Evolutionary conservation across 2,113 vertebrate species (phyloP).

Genomic region (Oncorhynchus nerka): DNA sequence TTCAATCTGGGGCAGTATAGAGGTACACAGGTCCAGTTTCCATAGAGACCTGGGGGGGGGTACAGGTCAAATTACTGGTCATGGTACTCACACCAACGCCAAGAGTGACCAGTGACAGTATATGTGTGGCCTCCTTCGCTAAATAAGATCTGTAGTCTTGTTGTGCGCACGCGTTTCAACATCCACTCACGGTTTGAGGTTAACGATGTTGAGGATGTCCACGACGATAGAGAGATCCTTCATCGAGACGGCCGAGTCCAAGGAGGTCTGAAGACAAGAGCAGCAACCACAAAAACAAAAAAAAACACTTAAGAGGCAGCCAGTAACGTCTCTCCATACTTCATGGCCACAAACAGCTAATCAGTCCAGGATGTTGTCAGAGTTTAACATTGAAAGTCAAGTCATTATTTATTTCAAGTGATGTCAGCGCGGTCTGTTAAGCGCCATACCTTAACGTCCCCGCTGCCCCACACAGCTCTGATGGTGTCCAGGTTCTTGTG

Average conservation of each 20-base stretch:
- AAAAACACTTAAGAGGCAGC: too few species aligned
- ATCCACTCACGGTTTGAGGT: slow-evolving; percentile 88
- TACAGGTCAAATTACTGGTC: background rate
- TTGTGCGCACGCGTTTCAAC: background rate
- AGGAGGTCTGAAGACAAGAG: slow-evolving; percentile 75
- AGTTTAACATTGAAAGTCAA: too few species aligned
- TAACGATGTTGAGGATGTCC: slow-evolving; percentile 93
- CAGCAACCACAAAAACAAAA: background rate
- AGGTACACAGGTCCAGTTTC: slow-evolving; percentile 91
- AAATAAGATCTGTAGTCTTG: background rate
- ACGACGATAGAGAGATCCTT: slow-evolving; percentile 90
- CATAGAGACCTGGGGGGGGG: slow-evolving; percentile 79
- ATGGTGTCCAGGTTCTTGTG: slow-evolving; percentile 88
- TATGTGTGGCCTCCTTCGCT: background rate
- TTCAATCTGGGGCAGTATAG: slow-evolving; percentile 89
- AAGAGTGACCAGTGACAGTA: background rate
- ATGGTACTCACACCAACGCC: slow-evolving; percentile 5
- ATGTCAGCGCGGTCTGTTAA: background rate
- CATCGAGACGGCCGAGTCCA: slow-evolving; percentile 88
- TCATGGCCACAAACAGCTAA: too few species aligned
- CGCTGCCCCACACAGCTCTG: slow-evolving; percentile 78
- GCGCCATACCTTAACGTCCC: slow-evolving; percentile 84
- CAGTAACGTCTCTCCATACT: too few species aligned
- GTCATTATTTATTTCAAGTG: background rate
- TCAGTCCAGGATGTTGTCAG: background rate